Evolutionary conservation across 2,888 invertebrate species (phyloP).

Genomic region (Norana najaformis): DNA sequence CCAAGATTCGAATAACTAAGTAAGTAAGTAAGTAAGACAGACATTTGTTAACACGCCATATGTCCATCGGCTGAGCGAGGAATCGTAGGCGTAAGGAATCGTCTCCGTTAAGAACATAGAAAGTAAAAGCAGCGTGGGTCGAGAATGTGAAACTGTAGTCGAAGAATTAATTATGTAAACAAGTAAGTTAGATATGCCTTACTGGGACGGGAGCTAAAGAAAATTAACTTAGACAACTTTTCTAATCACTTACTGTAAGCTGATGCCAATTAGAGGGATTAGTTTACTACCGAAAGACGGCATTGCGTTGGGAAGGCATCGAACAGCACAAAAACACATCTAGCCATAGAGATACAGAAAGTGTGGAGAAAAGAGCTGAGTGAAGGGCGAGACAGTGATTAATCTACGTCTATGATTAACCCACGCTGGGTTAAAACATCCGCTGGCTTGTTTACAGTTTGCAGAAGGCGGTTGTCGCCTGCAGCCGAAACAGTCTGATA

Average conservation of each 20-base stretch:
- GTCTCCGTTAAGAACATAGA: not conserved
- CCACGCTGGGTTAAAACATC: conserved; percentile 13
- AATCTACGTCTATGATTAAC: not conserved
- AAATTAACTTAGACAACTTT: conserved; percentile 13
- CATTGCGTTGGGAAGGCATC: not conserved
- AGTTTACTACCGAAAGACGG: not conserved
- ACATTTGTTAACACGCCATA: too few relatives aligned
- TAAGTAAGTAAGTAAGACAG: too few relatives aligned
- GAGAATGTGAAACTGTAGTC: not conserved
- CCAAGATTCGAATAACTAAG: too few relatives aligned
- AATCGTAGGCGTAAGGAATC: too few relatives aligned
- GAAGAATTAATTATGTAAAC: not conserved
- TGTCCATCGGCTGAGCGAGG: too few relatives aligned
- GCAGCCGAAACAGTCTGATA: not conserved
- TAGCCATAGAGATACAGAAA: not conserved
- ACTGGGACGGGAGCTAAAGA: not conserved
- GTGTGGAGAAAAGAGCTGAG: not conserved
- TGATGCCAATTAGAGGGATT: not conserved
- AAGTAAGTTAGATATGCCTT: too few relatives aligned
- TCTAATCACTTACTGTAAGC: not conserved
- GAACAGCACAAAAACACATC: too few relatives aligned
- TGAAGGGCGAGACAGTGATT: not conserved
- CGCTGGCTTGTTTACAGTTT: not conserved
- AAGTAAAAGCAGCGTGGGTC: conserved; percentile 3
- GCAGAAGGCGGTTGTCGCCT: not conserved